A percentile compares a stretch with the other conserved stretches of the same genome.
phyloP scores from a whole-genome alignment of 1,140 invertebrate genomes.

The Dendroctonus valens region DNA sequence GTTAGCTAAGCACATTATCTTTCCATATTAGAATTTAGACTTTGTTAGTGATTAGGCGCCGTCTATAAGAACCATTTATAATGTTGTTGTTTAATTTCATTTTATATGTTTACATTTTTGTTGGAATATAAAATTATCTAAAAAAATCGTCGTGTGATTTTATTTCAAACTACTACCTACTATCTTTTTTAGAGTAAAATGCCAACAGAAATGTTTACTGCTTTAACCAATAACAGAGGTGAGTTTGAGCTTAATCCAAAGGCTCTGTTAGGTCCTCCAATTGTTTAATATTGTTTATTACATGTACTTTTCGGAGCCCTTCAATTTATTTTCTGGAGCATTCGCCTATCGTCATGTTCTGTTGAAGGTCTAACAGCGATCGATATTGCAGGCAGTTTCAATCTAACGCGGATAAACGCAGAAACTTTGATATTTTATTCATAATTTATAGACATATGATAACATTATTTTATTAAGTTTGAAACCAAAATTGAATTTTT shows the following conservation, averaged over 20 bases:
- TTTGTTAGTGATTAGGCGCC: slow-evolving; percentile 9
- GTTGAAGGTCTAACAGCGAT: too few relatives aligned
- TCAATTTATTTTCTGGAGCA: background rate
- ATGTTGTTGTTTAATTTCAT: slow-evolving; percentile 18
- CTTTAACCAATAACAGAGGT: background rate
- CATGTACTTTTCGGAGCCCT: too few relatives aligned
- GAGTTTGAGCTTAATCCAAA: background rate
- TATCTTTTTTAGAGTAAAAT: background rate
- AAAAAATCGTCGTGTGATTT: background rate
- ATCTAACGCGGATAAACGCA: too few relatives aligned
- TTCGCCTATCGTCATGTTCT: too few relatives aligned
- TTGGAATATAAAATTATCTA: slow-evolving; percentile 23
- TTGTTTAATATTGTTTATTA: too few relatives aligned
- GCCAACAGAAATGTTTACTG: background rate
- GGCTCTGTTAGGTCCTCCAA: too few relatives aligned
- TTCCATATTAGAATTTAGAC: slow-evolving; percentile 17
- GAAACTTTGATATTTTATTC: background rate
- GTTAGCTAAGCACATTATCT: background rate
- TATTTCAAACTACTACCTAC: background rate
- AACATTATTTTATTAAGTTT: too few relatives aligned
- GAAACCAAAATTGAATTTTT: too few relatives aligned
- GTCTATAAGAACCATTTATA: slow-evolving; percentile 20
- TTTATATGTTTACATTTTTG: slow-evolving; percentile 34
- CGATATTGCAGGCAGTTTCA: background rate
- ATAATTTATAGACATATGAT: too few relatives aligned